Evolutionary conservation across 2,113 vertebrate genomes (phyloP), one percentile per base, ranked within the genome.

Genomic region (Setophaga kirtlandii): DNA sequence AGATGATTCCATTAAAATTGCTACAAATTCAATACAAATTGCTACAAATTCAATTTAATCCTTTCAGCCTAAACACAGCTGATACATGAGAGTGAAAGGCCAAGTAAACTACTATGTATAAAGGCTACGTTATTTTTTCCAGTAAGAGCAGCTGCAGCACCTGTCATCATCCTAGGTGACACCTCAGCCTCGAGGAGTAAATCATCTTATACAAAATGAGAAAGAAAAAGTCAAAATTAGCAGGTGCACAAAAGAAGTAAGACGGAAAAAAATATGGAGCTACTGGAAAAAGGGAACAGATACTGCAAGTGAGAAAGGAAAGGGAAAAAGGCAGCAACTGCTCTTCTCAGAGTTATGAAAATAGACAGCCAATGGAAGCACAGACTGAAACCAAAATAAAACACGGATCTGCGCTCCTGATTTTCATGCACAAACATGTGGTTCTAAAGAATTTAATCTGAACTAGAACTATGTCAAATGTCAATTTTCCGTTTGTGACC

Each of bases 321-420:
- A 77, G 47, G 41, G 12, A 56, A 74, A 90, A 83, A 62, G 67
- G 41, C 64, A 95, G 69, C 65, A 81, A 89, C 52, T 84, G 44
- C 67, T 93, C 81, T 44, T 58, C 79, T 83, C 64, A 63, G 50
- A 94, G 77, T 77, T 90, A 56, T 80, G 68, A 93, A 95, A 96
- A 93, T 10, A 91, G 78, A 65, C 85, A 81, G 75, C 68, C 79
- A 86, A 77, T 65, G 50, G 64, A 94, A 90, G 68, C 64, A 95
- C 39, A 78, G 56, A 71, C 58, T 75, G 77, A 92, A 95, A 74
- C 46, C 70, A 92, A 87, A 96, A 88, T 58, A 90, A 94, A 93
- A 86, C 22, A 69, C 4, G 2, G 69, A 77, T 85, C 39, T 60
- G 28, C 31, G 30, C 59, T 81, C n/a, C 31, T 35, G 35, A 80